Base-by-base conservation (phyloP, 1,140 invertebrate species). In the Andrena cerasifolii region DNA sequence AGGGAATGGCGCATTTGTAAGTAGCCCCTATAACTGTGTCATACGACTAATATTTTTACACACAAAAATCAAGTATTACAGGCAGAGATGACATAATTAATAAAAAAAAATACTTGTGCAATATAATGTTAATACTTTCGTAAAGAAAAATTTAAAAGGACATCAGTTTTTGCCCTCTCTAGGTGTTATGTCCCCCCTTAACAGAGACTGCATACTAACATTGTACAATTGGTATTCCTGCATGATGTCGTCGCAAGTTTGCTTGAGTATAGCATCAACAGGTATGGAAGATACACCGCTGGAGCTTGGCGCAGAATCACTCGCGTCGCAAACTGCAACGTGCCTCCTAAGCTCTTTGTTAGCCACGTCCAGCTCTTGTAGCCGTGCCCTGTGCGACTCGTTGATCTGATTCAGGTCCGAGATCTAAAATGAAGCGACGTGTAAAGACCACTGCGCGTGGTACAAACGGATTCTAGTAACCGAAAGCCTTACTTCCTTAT, bases 331-430 rank as follows among this genome's bases (percentile, higher is more conserved):
- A 74, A 89, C 75, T 14, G 89, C 85, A 12, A 92, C 87, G 62
- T 92, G 90, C 67, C 91, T 90, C 67, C 88, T 86, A 12, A 92
- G 74, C 77, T 92, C 91, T 79, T 92, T 92, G 36, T 91, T 92
- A 1, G 83, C 77, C 0, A 80, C 66, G 70, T 93, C 92, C 21
- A 92, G 78, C 68, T 93, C 90, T 74, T 90, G 90, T 28, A 93
- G 78, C 85, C 89, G 86, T 59, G 83, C 76, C 59, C 86, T 82
- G 47, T 92, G 89, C 8, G 84, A 91, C 70, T 92, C 90, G 33
- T 91, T 93, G 43, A 90, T 89, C 68, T 91, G 87, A 87, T 91
- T 91, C 47, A 92, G 81, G 71, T 93, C 91, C 1, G 81, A 85
- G 51, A 92, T 88, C 90, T 92, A 58, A 7, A 61, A 54, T 5